These are phyloP conservation scores for Steinernema scapterisci DNA, from an alignment of 2,888 invertebrate genomes.

Conservation along the genomic window DNA sequence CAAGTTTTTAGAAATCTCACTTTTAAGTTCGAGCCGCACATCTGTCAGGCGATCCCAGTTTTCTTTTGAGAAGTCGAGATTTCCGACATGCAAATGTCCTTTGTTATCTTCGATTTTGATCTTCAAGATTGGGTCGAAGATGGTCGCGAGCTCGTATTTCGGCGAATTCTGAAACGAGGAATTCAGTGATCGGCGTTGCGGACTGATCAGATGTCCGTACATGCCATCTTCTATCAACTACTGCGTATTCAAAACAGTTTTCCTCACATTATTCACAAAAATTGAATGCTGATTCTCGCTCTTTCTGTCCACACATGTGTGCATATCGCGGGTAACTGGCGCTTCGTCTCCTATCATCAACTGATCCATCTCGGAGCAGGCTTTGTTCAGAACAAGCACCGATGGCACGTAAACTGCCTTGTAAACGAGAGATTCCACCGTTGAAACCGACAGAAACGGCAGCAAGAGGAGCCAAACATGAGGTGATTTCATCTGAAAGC, in stretches of 20 bases:
- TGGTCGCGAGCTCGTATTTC: not conserved
- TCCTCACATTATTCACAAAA: slow-evolving; percentile 69
- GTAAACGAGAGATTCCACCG: not conserved
- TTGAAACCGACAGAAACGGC: not conserved
- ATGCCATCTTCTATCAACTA: too few species aligned
- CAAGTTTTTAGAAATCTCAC: not conserved
- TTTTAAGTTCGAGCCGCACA: not conserved
- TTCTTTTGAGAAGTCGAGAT: not conserved
- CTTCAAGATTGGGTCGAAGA: not conserved
- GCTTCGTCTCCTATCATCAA: not conserved
- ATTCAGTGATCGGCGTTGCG: not conserved
- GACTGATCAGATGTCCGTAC: not conserved
- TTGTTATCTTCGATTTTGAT: not conserved
- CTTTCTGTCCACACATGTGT: not conserved
- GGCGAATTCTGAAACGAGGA: not conserved
- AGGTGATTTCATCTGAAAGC: not conserved
- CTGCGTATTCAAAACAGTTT: not conserved
- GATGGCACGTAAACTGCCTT: slow-evolving; percentile 10
- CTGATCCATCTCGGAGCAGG: slow-evolving; percentile 8
- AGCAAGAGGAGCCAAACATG: not conserved
- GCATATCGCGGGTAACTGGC: not conserved
- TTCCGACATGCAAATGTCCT: not conserved
- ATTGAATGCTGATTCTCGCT: slow-evolving; percentile 66
- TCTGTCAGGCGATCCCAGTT: not conserved
- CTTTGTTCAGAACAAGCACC: not conserved